Percentiles rank a stretch among this genome's conserved stretches.
Evolutionary conservation across 2,888 invertebrate species (phyloP).

Genomic region (Antitype chi): DNA sequence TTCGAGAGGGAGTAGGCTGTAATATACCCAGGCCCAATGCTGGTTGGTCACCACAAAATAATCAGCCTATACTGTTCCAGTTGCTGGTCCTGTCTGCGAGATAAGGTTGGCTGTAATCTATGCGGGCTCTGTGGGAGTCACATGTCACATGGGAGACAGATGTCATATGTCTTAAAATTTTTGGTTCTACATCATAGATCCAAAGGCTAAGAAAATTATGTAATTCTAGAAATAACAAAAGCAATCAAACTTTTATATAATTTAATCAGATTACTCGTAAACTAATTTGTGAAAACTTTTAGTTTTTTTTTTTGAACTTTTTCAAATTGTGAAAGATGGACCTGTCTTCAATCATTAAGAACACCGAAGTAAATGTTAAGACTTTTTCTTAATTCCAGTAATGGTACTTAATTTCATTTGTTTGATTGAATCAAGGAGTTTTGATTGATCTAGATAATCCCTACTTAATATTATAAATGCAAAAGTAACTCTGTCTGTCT

Average conservation of each 20-base stretch:
- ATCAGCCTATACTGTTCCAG: too few species aligned
- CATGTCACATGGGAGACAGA: too few species aligned
- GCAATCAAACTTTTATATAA: neutral
- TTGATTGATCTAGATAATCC: slow-evolving; percentile 10
- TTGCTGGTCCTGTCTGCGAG: neutral
- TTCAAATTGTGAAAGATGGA: neutral
- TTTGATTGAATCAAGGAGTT: slow-evolving; percentile 16
- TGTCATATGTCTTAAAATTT: too few species aligned
- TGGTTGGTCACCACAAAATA: too few species aligned
- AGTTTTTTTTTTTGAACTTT: neutral
- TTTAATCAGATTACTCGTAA: neutral
- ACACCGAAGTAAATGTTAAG: neutral
- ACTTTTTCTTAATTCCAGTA: neutral
- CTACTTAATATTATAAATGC: too few species aligned
- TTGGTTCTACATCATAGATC: too few species aligned
- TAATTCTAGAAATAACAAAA: neutral
- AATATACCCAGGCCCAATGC: too few species aligned
- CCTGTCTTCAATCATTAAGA: neutral
- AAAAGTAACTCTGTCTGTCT: too few species aligned
- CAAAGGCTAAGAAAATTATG: neutral
- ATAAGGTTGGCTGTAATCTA: neutral
- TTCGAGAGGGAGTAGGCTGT: too few species aligned
- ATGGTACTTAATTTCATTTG: slow-evolving; percentile 19
- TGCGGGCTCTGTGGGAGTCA: too few species aligned
- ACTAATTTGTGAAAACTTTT: neutral